A percentile compares a stretch with the other conserved stretches of the same genome.
Conservation (phyloP, 2,113 vertebrate species). For the Sylvilagus bachmani region DNA sequence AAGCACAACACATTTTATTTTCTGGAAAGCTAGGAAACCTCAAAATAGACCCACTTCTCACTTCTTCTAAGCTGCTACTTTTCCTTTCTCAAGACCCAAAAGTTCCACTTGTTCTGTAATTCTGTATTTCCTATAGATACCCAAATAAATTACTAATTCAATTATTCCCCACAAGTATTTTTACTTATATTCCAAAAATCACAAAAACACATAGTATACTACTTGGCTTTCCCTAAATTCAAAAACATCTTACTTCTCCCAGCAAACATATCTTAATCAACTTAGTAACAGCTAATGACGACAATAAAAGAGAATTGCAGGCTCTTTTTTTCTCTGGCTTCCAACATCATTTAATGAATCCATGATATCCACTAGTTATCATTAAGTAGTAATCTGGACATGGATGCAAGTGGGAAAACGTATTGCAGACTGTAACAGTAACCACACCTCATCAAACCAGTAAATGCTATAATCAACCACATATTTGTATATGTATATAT, state of each 20-base stretch:
- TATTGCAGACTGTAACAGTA: neutral
- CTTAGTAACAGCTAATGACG: neutral
- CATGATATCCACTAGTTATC: neutral
- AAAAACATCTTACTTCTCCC: conserved; percentile 24
- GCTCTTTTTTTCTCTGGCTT: conserved; percentile 32
- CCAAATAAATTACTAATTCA: conserved; percentile 24
- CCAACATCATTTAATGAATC: neutral
- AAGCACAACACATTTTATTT: conserved; percentile 67
- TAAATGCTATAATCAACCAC: neutral
- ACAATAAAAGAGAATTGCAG: conserved; percentile 17
- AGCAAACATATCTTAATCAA: neutral
- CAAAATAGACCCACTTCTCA: conserved; percentile 12
- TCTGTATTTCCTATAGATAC: neutral
- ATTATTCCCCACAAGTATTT: conserved; percentile 21
- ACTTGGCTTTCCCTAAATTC: conserved; percentile 2
- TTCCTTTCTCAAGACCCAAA: conserved; percentile 2
- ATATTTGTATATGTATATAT: neutral
- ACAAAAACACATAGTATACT: conserved; percentile 6
- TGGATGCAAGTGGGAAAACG: neutral
- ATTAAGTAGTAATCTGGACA: neutral
- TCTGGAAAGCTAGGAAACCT: conserved; percentile 53
- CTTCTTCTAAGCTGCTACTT: conserved; percentile 36
- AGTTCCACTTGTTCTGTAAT: neutral
- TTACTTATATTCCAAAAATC: neutral
- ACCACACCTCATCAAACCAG: neutral